These are phyloP conservation scores for Paratrypauchen microcephalus DNA, from an alignment of 2,797 vertebrate species.

Conservation along the genomic window DNA sequence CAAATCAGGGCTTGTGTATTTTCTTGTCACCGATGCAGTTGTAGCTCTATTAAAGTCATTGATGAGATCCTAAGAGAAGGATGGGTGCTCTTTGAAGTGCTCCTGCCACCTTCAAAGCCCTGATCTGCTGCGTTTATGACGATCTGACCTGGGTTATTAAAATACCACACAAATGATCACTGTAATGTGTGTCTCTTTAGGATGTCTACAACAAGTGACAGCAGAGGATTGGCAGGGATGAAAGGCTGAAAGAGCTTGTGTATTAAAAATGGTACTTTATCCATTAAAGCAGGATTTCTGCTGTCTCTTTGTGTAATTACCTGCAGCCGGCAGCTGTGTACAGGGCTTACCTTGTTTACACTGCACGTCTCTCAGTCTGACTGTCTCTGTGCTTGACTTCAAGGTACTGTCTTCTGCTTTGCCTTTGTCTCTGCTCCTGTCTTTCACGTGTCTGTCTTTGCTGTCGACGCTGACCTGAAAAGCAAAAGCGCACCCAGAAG, in stretches of 20 bases:
- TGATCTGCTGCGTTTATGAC: slow-evolving; percentile 52
- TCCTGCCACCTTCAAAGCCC: slow-evolving; percentile 59
- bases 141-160: slow-evolving; percentile 74
- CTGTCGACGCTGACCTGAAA: slow-evolving; percentile 75
- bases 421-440: slow-evolving; percentile 73
- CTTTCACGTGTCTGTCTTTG: slow-evolving; percentile 69
- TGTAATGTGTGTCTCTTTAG: slow-evolving; percentile 62
- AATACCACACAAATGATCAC: slow-evolving; percentile 68
- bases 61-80: slow-evolving; percentile 72
- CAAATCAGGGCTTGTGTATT: slow-evolving; percentile 82
- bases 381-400: slow-evolving; percentile 69
- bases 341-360: slow-evolving; percentile 80
- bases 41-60: slow-evolving; percentile 69
- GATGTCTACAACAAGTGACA: slow-evolving; percentile 70
- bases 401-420: slow-evolving; percentile 65
- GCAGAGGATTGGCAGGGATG: slow-evolving; percentile 68
- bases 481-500: slow-evolving; percentile 66
- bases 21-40: slow-evolving; percentile 75
- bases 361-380: slow-evolving; percentile 66
- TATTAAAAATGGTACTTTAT: slow-evolving; percentile 78
- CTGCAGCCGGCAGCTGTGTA: slow-evolving; percentile 71
- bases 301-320: slow-evolving; percentile 78
- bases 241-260: slow-evolving; percentile 71
- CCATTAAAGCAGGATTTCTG: slow-evolving; percentile 75
- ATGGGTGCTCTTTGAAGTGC: slow-evolving; percentile 70